Conservation (phyloP, 2,113 vertebrate species). For the Bos javanicus region DNA sequence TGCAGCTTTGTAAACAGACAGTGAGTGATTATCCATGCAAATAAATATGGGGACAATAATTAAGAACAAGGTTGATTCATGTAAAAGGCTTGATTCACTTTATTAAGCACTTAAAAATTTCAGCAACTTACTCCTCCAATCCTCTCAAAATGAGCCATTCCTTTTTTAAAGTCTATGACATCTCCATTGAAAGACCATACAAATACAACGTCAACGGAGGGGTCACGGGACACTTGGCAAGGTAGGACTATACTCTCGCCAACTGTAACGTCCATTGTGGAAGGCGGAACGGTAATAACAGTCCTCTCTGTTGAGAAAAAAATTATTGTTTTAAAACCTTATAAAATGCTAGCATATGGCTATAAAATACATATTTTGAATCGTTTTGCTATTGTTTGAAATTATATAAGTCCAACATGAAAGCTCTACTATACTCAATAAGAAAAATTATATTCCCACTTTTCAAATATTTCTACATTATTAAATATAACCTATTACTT, state of each 20-base stretch:
- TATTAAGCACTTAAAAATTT: not conserved
- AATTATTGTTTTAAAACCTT: not conserved
- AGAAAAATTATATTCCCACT: not conserved
- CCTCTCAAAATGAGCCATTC: conserved; percentile 88
- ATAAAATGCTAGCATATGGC: not conserved
- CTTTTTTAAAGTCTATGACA: conserved; percentile 85
- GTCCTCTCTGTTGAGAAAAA: conserved; percentile 85
- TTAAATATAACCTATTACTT: not conserved
- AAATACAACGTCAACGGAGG: conserved; percentile 83
- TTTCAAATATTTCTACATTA: not conserved
- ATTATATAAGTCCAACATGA: not conserved
- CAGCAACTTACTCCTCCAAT: conserved; percentile 87
- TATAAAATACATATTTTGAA: not conserved
- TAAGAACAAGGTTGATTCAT: not conserved
- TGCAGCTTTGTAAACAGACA: conserved; percentile 50
- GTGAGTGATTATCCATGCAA: conserved; percentile 33
- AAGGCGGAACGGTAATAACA: conserved; percentile 83
- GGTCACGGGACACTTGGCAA: conserved; percentile 89
- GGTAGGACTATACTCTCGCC: conserved; percentile 92
- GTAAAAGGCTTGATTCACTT: not conserved
- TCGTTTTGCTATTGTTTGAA: not conserved
- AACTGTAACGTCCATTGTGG: conserved; percentile 87
- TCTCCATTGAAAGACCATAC: conserved; percentile 90
- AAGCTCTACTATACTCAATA: not conserved
- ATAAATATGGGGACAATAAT: not conserved